Base-by-base conservation (phyloP, 2,113 vertebrate species). In the Pavo muticus region DNA sequence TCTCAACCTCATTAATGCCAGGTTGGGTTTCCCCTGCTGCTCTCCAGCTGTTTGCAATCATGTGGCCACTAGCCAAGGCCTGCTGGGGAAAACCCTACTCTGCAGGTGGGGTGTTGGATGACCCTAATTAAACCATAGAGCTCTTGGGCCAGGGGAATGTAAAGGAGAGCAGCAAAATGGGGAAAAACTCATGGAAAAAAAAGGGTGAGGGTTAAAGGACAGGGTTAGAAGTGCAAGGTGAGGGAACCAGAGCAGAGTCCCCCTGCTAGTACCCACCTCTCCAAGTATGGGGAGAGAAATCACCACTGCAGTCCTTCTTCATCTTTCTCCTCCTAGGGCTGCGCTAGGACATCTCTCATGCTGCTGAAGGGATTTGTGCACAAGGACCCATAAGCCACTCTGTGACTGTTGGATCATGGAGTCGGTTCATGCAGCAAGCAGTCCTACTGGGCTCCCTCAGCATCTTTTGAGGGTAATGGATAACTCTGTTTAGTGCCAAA, bases 81-180 rank as follows among this genome's bases (percentile, higher is more conserved):
- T 54, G 74, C 74, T 89, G 93, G 89, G 96, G 93, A 94, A 94
- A 95, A 92, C 84, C 94, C 83, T 72, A 81, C 57, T 52, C 73
- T 32, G 84, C 10, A 48, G 13, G 61, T 0, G 71, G 76, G 20
- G 32, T 68, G 44, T 94, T 91, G 88, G 94, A 80, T 92, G 92
- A 95, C 68, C 56, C 86, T 42, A 71, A 44, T 45, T 76, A 76
- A 94, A 88, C 35, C 64, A 71, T n/a, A 59, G 21, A 57, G 72
- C 47, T 73, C 56, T 52, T 3, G 6, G 76, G 21, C 12, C 1
- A 59, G 3, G 16, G 30, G 40, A 24, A 39, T 30, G 25, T 45
- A 48, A 88, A 88, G 56, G 35, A 88, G 85, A 94, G 73, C 9
- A 74, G 40, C 35, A 47, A 45, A 50, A 76, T 3, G 11, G 10